Evolutionary conservation across 2,797 vertebrate species (phyloP), one percentile per base, ranked within the genome.

Genomic region (Tokudaia tokunoshimensis): DNA sequence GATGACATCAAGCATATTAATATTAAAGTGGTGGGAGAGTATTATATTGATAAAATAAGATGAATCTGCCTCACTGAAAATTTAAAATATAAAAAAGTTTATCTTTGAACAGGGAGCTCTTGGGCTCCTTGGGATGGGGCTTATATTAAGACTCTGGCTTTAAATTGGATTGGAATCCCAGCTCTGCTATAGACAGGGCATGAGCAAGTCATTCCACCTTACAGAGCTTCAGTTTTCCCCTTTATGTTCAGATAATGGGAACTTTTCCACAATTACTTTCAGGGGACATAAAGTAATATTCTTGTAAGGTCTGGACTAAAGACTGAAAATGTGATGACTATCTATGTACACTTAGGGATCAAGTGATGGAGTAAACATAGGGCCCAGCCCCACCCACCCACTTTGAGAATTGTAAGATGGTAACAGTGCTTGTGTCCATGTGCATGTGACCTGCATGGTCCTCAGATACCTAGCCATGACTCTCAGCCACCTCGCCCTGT

Each of bases 141-240:
- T 80, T 72, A 44, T 47, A 63, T 65, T 84, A 92, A 96, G 44
- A 83, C 52, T 79, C 31, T 70, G 61, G 12, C 63, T 94, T 95
- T 94, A 95, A 96, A 78, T 85, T 47, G 41, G 13, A 29, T 61
- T 86, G 88, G 70, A 95, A 67, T 80, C 19, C 41, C n/a, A 31
- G 3, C 6, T 94, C 14, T 87, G 52, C 34, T 37, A 11, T 31
- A 59, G 63, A 85, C 80, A 22, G 37, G 6, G 80, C 47, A 31
- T 19, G 10, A 93, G 74, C 10, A 82, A 82, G 15, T 47, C 50
- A 20, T 65, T 90, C 50, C 29, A 74, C 82, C 1, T 94, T 14
- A 44, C 24, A n/a, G 1, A 15, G 22, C 29, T 55, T 91, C 47
- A 44, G 26, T 89, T 75, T 76, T 95, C 14, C 72, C 65, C 31